Evolutionary conservation across 2,113 vertebrate genomes (phyloP).

Genomic region (Hyla sarda): DNA sequence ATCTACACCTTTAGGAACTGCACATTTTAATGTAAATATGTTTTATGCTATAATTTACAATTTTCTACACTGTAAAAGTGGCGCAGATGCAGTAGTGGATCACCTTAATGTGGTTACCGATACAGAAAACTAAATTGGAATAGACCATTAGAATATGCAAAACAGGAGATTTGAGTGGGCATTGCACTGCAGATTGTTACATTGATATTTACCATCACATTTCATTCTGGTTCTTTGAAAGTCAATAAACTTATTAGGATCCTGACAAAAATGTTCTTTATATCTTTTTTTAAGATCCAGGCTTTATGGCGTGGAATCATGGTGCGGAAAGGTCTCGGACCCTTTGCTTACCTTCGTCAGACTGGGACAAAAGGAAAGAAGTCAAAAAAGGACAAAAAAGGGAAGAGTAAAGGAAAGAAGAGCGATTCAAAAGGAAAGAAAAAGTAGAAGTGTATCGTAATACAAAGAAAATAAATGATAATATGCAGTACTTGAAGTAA

Average conservation of each 20-base stretch:
- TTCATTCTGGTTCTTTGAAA: background rate
- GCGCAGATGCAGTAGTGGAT: no score
- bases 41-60: no score
- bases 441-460: conserved; percentile 43
- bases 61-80: no score
- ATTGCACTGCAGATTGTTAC: no score
- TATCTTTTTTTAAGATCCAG: conserved; percentile 67
- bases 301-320: conserved; percentile 64
- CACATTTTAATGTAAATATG: no score
- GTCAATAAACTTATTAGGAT: background rate
- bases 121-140: no score
- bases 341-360: conserved; percentile 59
- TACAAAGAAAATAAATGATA: background rate
- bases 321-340: conserved; percentile 64
- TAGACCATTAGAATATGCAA: background rate
- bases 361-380: conserved; percentile 62
- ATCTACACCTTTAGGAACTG: no score
- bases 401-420: conserved; percentile 60
- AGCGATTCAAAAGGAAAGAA: conserved; percentile 64
- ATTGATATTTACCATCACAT: no score
- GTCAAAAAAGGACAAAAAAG: conserved; percentile 65
- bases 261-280: background rate
- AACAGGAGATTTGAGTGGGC: no score
- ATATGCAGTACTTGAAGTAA: no score
- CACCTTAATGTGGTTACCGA: no score